These are phyloP conservation scores for Phenganax marumi DNA, from an alignment of 92 coral and sea anemone genomes.

Conservation along the genomic window DNA sequence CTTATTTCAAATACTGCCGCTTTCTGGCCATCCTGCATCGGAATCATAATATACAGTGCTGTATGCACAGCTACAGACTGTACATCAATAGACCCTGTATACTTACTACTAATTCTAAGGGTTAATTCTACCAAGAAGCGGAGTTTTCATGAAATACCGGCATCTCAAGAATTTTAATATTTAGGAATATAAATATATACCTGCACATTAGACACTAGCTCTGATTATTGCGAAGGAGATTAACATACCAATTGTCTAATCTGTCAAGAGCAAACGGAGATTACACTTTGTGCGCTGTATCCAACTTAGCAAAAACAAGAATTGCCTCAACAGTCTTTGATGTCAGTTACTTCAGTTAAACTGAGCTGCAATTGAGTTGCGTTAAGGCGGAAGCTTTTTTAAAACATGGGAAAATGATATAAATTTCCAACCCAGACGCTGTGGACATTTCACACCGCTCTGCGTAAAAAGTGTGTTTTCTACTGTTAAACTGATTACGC, in stretches of 20 bases:
- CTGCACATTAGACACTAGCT: not conserved
- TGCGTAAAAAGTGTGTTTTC: too few species aligned
- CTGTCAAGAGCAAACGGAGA: conserved; percentile 11
- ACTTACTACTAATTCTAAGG: not conserved
- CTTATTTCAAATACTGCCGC: too few species aligned
- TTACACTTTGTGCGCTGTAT: conserved; percentile 18
- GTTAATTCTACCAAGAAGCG: not conserved
- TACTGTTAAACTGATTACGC: too few species aligned
- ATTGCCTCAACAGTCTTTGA: conserved; percentile 10
- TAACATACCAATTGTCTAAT: conserved; percentile 37
- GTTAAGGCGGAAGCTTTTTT: too few species aligned
- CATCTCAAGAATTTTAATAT: conserved; percentile 11
- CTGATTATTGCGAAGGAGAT: conserved; percentile 17
- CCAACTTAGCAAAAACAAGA: not conserved
- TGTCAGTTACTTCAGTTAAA: conserved; percentile 17
- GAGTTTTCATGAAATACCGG: not conserved
- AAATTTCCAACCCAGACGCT: too few species aligned
- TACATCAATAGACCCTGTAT: not conserved
- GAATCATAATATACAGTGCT: conserved; percentile 75
- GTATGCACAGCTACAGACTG: conserved; percentile 71
- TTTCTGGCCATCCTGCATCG: conserved; percentile 12
- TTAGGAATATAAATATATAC: not conserved
- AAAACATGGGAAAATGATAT: too few species aligned
- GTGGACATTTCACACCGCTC: too few species aligned
- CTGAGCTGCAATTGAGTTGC: not conserved